phyloP scores from a whole-genome alignment of 1,140 invertebrate species.

The Aphaenogaster floridana region DNA sequence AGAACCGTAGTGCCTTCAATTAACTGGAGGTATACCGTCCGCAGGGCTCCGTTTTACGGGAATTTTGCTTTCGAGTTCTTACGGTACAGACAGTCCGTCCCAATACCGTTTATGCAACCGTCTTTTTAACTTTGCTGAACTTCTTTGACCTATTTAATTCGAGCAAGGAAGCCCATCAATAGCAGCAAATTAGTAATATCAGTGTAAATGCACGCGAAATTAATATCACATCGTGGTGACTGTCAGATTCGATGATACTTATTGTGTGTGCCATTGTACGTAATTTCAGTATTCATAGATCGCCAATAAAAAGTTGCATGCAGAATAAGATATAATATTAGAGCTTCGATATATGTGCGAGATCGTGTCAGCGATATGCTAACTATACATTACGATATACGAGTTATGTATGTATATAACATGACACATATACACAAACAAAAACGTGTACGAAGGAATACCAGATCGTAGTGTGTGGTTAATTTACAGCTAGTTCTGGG shows the following conservation, averaged over 20 bases:
- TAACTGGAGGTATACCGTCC: neutral
- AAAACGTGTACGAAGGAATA: conserved; percentile 57
- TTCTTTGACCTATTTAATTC: neutral
- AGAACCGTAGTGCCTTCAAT: conserved; percentile 28
- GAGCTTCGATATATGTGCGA: neutral
- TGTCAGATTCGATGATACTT: neutral
- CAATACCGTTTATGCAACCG: neutral
- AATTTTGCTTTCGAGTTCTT: neutral
- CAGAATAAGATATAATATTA: conserved; percentile 7
- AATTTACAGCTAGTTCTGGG: conserved; percentile 84
- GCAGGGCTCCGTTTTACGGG: neutral
- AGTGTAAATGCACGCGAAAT: neutral
- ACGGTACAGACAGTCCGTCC: neutral
- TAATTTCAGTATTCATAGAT: neutral
- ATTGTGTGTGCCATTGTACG: neutral
- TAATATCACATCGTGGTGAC: neutral
- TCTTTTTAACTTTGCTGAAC: neutral
- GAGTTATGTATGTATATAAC: conserved; percentile 53
- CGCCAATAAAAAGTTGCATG: neutral
- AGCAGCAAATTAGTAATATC: neutral
- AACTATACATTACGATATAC: conserved; percentile 42
- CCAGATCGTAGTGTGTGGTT: conserved; percentile 78
- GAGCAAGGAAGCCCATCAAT: neutral
- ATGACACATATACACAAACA: conserved; percentile 54
- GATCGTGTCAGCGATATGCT: conserved; percentile 20